A percentile compares a stretch with the other conserved stretches of the same genome.
Conservation (phyloP, 2,888 invertebrate genomes). For the Phyllotreta cruciferae region DNA sequence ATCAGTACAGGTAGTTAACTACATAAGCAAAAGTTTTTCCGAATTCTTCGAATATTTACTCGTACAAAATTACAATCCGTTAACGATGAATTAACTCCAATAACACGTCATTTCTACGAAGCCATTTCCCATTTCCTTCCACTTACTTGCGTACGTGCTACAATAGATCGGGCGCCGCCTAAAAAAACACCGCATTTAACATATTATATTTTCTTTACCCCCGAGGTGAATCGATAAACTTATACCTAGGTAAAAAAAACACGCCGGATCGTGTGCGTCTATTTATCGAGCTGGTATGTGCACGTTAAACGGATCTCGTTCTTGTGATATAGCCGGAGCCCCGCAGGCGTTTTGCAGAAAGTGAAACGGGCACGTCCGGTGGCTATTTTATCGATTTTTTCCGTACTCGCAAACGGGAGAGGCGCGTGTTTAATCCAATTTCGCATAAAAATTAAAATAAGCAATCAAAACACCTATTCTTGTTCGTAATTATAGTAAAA, state of each 20-base stretch:
- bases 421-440: too few species aligned
- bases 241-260: not conserved
- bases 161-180: not conserved
- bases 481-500: too few species aligned
- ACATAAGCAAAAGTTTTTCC: too few species aligned
- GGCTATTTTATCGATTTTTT: not conserved
- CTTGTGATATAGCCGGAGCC: slow-evolving; percentile 18
- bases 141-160: not conserved
- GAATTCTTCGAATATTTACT: too few species aligned
- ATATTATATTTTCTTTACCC: slow-evolving; percentile 14
- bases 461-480: too few species aligned
- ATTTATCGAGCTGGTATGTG: slow-evolving; percentile 12
- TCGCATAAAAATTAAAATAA: too few species aligned
- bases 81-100: too few species aligned
- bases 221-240: slow-evolving; percentile 25
- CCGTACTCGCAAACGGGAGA: too few species aligned
- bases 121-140: not conserved
- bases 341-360: slow-evolving; percentile 36
- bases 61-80: too few species aligned
- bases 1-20: too few species aligned
- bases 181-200: not conserved
- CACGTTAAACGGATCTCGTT: slow-evolving; percentile 26
- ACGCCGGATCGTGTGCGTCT: slow-evolving; percentile 6
- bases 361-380: slow-evolving; percentile 40
- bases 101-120: too few species aligned